Conservation (phyloP, 1,140 invertebrate genomes). For the Laupala kohalensis region DNA sequence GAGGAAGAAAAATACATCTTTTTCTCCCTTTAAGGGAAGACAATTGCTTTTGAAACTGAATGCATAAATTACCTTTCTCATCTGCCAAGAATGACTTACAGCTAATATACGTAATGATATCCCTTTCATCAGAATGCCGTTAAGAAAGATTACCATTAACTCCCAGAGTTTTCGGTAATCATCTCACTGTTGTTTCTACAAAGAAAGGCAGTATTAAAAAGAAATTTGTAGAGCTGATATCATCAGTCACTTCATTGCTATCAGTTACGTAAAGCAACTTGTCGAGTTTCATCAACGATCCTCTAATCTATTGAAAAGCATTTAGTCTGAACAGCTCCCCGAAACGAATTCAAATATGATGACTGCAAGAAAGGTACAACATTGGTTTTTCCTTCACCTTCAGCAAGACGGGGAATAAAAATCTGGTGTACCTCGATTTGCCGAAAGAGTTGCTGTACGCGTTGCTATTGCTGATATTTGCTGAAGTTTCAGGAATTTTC, state of each 20-base stretch:
- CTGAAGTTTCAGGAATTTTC: too few species aligned
- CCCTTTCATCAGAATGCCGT: conserved; percentile 18
- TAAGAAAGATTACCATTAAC: conserved; percentile 28
- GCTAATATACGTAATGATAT: conserved; percentile 24
- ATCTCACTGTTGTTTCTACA: conserved; percentile 15
- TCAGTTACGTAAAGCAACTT: conserved; percentile 17
- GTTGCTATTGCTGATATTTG: too few species aligned
- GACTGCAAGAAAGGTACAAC: conserved; percentile 15
- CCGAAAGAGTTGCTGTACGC: too few species aligned
- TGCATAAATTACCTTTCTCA: too few species aligned
- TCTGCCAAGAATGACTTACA: too few species aligned
- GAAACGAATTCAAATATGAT: conserved; percentile 18
- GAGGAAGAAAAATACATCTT: conserved; percentile 20
- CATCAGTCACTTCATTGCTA: conserved; percentile 7
- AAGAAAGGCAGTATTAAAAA: conserved; percentile 3
- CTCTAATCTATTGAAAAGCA: conserved; percentile 16
- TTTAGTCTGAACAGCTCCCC: conserved; percentile 11
- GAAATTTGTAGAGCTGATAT: conserved; percentile 2
- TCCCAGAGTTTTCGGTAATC: conserved; percentile 29
- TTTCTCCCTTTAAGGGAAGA: conserved; percentile 20
- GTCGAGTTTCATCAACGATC: conserved; percentile 14
- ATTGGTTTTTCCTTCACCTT: too few species aligned
- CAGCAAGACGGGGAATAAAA: too few species aligned
- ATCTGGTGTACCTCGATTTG: too few species aligned
- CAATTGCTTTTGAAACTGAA: conserved; percentile 23